phyloP scores from a whole-genome alignment of 1,140 invertebrate genomes.

The Pentalonia nigronervosa region DNA sequence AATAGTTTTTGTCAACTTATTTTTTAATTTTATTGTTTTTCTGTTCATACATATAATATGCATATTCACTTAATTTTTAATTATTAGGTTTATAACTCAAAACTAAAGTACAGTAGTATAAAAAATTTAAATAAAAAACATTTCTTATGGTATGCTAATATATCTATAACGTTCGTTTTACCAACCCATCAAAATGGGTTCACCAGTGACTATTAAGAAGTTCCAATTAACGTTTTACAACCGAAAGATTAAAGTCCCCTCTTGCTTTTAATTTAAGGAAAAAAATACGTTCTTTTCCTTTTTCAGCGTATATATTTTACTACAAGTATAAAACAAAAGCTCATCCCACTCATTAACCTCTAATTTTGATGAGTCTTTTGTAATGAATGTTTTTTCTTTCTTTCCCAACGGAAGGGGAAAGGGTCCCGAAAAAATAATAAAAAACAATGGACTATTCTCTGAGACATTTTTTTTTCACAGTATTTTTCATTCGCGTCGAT shows the following conservation, averaged over 20 bases:
- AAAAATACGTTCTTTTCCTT: constrained; percentile 30
- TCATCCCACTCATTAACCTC: constrained; percentile 58
- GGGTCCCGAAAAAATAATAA: constrained; percentile 40
- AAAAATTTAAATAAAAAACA: neutral
- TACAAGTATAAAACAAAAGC: constrained; percentile 54
- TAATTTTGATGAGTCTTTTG: constrained; percentile 57
- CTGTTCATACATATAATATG: neutral
- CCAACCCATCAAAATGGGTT: constrained; percentile 6
- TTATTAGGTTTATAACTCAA: neutral
- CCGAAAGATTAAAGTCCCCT: constrained; percentile 54
- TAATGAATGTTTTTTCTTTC: constrained; percentile 44
- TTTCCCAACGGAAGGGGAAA: neutral
- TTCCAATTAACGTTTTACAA: constrained; percentile 57
- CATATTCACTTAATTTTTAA: constrained; percentile 4
- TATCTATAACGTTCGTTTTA: constrained; percentile 19
- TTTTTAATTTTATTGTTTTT: too few relatives aligned
- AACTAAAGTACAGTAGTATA: neutral
- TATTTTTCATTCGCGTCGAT: constrained; percentile 45
- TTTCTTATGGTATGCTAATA: neutral
- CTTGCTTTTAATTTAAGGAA: constrained; percentile 54
- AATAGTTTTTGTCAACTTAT: too few relatives aligned
- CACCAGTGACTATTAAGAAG: constrained; percentile 42
- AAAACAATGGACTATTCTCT: constrained; percentile 35
- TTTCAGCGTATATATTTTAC: constrained; percentile 14
- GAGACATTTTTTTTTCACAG: constrained; percentile 37